Evolutionary conservation across 2,797 vertebrate genomes (phyloP).

Genomic region (Paedocypris micromegethes): DNA sequence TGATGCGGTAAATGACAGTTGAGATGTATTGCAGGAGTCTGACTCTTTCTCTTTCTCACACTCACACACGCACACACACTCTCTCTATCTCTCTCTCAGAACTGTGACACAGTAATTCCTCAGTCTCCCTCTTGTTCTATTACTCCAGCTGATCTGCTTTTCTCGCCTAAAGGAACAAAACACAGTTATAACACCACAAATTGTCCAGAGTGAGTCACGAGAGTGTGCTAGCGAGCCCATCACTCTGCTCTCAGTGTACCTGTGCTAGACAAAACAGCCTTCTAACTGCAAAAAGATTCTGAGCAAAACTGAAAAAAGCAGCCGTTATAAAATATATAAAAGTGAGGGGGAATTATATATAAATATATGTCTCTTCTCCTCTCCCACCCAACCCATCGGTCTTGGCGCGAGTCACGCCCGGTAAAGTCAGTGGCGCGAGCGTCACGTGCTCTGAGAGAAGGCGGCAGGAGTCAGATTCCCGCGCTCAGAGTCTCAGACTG

Average conservation of each 20-base stretch:
- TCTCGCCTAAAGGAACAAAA: constrained; percentile 9
- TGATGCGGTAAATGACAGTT: constrained; percentile 23
- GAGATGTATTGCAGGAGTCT: constrained; percentile 7
- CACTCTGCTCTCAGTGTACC: too few relatives aligned
- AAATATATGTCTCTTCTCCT: not conserved
- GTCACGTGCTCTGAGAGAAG: constrained; percentile 6
- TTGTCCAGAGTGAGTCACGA: not conserved
- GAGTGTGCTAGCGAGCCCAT: too few relatives aligned
- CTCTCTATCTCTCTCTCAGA: too few relatives aligned
- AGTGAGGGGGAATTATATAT: not conserved
- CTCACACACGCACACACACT: too few relatives aligned
- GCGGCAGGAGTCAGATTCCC: not conserved
- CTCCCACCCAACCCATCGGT: not conserved
- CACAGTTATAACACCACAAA: constrained; percentile 12
- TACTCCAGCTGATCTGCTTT: constrained; percentile 11
- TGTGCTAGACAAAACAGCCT: not conserved
- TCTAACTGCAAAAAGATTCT: not conserved
- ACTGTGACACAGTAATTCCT: too few relatives aligned
- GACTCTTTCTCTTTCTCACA: constrained; percentile 12
- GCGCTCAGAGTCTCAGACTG: constrained; percentile 1
- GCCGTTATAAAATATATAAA: not conserved
- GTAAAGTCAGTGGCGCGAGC: constrained; percentile 7
- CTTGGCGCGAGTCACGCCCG: constrained; percentile 23
- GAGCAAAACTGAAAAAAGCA: too few relatives aligned
- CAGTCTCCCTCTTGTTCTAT: not conserved